Conservation (phyloP, 2,888 invertebrate species). For the Archips crataeganus region DNA sequence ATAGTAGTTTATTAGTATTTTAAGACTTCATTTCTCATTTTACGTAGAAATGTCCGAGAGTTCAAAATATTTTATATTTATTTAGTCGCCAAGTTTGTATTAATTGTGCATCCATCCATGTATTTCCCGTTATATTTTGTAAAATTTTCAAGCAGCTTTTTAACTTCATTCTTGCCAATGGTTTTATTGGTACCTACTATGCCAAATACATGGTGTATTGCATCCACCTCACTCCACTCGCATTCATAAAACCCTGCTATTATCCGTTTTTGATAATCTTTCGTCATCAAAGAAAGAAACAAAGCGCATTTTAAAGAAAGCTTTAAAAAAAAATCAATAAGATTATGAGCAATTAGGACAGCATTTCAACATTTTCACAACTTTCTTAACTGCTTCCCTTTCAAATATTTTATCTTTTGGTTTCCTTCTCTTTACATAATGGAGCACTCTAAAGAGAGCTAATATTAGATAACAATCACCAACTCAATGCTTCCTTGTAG, state of each 20-base stretch:
- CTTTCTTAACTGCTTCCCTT: background rate
- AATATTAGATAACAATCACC: background rate
- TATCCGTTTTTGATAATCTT: background rate
- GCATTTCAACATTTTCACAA: no score
- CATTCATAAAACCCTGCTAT: background rate
- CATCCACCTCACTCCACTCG: background rate
- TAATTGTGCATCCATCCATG: no score
- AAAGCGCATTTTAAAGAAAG: no score
- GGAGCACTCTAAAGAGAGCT: background rate
- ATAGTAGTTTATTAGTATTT: no score
- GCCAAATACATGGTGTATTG: background rate
- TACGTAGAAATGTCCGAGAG: no score
- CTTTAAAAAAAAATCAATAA: no score
- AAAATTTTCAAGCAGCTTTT: no score
- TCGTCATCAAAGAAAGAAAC: background rate
- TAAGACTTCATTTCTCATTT: no score
- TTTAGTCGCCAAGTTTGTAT: no score
- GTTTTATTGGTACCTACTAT: background rate
- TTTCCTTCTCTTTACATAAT: background rate
- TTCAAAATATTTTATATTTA: no score
- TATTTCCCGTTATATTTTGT: no score
- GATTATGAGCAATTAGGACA: no score
- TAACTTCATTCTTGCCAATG: background rate
- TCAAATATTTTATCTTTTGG: background rate
- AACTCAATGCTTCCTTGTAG: constrained; percentile 45